Conservation (phyloP, 64 coral and sea anemone genomes). For the Acropora tenuis region DNA sequence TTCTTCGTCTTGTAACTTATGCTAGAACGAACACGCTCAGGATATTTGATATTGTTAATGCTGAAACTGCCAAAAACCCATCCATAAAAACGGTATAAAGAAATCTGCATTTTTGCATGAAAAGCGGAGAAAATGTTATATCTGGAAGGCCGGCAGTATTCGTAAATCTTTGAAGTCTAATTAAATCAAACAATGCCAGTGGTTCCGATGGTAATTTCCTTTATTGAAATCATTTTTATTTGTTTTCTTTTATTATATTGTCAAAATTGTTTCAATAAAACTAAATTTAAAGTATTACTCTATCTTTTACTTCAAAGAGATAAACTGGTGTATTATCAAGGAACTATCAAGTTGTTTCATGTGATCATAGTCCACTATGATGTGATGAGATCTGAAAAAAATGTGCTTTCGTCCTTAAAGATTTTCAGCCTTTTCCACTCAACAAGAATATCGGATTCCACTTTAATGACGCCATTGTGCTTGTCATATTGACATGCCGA, state of each 20-base stretch:
- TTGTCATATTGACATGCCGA: no score
- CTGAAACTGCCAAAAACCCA: no score
- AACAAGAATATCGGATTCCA: neutral
- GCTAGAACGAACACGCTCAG: no score
- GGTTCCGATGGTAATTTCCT: neutral
- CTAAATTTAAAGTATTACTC: neutral
- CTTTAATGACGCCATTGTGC: neutral
- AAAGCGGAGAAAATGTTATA: neutral
- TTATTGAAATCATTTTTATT: neutral
- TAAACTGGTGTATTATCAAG: no score
- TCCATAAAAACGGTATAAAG: neutral
- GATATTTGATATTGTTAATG: no score
- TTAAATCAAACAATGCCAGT: neutral
- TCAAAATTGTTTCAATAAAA: neutral
- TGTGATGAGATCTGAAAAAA: no score
- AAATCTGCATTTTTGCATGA: conserved; percentile 17
- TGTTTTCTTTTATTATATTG: neutral
- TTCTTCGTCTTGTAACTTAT: no score
- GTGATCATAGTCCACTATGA: no score
- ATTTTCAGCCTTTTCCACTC: neutral
- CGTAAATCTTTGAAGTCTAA: neutral
- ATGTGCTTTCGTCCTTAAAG: no score
- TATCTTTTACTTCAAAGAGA: neutral
- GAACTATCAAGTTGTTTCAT: no score
- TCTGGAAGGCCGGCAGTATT: neutral